Conservation (phyloP, 2,113 vertebrate species). For the Cyphomyrus discorhynchus region DNA sequence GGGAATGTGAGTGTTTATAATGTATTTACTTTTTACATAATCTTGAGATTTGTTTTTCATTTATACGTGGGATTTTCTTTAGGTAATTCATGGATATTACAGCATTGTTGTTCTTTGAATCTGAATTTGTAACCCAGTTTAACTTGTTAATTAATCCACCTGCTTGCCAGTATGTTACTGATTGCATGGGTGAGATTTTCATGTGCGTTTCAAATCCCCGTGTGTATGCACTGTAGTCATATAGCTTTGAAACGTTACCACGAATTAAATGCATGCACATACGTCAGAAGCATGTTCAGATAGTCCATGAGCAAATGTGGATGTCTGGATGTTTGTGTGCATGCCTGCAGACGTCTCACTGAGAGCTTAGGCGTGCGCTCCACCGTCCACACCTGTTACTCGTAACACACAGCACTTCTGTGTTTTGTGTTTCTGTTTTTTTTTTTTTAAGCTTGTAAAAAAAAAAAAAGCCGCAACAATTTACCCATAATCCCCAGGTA, state of each 20-base stretch:
- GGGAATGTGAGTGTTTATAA: neutral
- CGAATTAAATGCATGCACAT: neutral
- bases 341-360: neutral
- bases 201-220: neutral
- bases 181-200: neutral
- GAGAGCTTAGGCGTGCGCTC: neutral
- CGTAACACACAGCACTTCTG: neutral
- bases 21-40: neutral
- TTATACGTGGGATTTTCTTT: neutral
- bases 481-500: neutral
- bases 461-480: neutral
- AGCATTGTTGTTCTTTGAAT: neutral
- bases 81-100: neutral
- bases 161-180: neutral
- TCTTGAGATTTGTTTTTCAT: neutral
- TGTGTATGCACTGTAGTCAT: neutral
- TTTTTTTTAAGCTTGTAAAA: neutral
- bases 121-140: neutral
- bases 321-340: neutral
- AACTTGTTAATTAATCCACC: neutral
- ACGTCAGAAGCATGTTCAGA: neutral
- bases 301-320: neutral
- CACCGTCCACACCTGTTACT: neutral
- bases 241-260: neutral
- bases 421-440: neutral